Evolutionary conservation across 2,113 vertebrate genomes (phyloP), one percentile per base, ranked within the genome.

Genomic region (Corythaeola cristata): DNA sequence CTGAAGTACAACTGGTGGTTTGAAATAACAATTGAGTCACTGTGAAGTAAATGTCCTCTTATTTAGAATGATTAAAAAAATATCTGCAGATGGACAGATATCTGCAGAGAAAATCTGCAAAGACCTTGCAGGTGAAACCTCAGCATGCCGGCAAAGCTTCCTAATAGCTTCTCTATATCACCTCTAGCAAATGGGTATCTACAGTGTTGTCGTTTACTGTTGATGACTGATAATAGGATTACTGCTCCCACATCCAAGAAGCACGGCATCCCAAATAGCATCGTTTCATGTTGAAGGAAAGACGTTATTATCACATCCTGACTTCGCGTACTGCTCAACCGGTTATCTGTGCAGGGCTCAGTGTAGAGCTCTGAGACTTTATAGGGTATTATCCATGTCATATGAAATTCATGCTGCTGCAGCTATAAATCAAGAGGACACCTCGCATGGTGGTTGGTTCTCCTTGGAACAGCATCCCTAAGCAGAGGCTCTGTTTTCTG

Each of bases 161-260:
- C 83, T 96, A 96, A 96, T 86, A 93, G 56, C 78, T 91, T 84
- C 82, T 80, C 64, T 62, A 52, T 96, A 97, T 97, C 95, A 88
- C 44, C 56, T 81, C 44, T 66, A 88, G 92, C 81, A 97, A 96
- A 94, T 73, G 76, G 96, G 19, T 63, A 92, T 88, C 89, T 85
- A 72, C 64, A 86, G 79, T 37, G 6, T 56, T 69, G 75, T 62
- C 32, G 5, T 78, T 97, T 96, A 90, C 95, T 88, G 93, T 86
- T 86, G 88, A 94, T 97, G 83, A 94, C 50, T 97, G 96, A 95
- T 94, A 96, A 96, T 26, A 55, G 79, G 89, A 95, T 98, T 97
- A 97, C 15, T 12, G 92, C 60, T 96, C 81, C 62, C 67, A 85
- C 24, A 88, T 69, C 82, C 78, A 88, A 88, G 85, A 82, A 73